phyloP scores from a whole-genome alignment of 1,140 invertebrate genomes.

The Drosophila nigrodunni region DNA sequence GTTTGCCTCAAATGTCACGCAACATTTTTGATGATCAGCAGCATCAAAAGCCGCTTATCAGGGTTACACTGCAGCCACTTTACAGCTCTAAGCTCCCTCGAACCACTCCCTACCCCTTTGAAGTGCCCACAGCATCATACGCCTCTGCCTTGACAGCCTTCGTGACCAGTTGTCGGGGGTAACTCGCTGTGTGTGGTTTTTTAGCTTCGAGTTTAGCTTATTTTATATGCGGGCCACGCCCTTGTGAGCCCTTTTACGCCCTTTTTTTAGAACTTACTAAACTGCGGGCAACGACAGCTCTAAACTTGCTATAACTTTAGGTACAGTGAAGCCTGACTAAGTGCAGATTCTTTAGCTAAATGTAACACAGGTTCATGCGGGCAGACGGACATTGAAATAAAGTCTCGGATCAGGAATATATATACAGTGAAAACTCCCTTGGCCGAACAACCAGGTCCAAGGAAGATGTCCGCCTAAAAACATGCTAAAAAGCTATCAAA shows the following conservation, averaged over 20 bases:
- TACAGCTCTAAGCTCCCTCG: neutral
- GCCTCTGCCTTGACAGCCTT: neutral
- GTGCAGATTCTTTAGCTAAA: too few relatives aligned
- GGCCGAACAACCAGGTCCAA: too few relatives aligned
- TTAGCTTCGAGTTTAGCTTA: neutral
- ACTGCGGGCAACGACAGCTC: neutral
- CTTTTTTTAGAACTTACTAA: neutral
- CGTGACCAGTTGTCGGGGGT: too few relatives aligned
- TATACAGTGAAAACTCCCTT: too few relatives aligned
- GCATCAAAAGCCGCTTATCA: constrained; percentile 57
- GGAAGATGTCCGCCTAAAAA: too few relatives aligned
- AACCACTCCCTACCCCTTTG: neutral
- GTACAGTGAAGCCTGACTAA: neutral
- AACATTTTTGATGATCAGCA: constrained; percentile 39
- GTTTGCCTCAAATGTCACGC: constrained; percentile 37
- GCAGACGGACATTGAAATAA: too few relatives aligned
- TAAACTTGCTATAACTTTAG: neutral
- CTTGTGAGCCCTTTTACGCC: neutral
- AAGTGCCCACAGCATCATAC: neutral
- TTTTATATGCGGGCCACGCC: neutral
- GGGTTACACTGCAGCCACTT: neutral
- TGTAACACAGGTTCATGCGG: too few relatives aligned
- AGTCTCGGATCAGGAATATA: too few relatives aligned
- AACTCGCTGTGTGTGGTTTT: neutral
- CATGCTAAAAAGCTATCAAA: too few relatives aligned